Conservation (phyloP, 2,888 invertebrate species). For the Agriopis marginaria region DNA sequence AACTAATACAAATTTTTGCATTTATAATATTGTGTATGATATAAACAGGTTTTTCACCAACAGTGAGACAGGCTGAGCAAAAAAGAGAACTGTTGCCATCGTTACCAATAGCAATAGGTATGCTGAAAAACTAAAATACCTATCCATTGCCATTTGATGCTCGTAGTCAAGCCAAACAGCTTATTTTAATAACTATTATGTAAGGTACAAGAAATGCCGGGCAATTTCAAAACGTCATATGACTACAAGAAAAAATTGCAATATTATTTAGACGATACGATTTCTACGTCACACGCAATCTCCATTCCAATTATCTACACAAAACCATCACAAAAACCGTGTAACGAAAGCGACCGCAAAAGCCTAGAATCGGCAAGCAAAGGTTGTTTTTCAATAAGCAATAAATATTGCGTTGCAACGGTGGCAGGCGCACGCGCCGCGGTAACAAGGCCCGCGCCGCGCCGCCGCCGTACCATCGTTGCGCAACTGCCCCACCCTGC, state of each 20-base stretch:
- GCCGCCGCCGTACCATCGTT: conserved; percentile 71
- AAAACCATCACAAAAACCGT: conserved; percentile 58
- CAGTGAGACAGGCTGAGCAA: too few species aligned
- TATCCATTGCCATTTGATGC: too few species aligned
- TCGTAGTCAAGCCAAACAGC: too few species aligned
- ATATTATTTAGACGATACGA: conserved; percentile 1
- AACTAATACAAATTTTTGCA: too few species aligned
- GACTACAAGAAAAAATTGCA: conserved; percentile 3
- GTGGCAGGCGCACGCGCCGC: conserved; percentile 79
- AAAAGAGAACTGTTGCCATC: too few species aligned
- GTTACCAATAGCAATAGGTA: too few species aligned
- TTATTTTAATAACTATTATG: background rate
- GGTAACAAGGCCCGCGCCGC: conserved; percentile 74
- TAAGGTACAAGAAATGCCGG: background rate
- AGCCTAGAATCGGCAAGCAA: conserved; percentile 60
- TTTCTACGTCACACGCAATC: conserved; percentile 27
- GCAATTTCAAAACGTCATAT: background rate
- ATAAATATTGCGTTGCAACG: conserved; percentile 84
- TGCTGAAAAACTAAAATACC: too few species aligned
- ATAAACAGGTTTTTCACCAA: too few species aligned
- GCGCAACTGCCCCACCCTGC: conserved; percentile 83
- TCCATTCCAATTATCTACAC: conserved; percentile 38
- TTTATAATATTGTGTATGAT: too few species aligned
- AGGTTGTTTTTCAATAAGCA: conserved; percentile 84
- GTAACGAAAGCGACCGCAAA: conserved; percentile 59